Base-by-base conservation (phyloP, 2,888 invertebrate species). In the Torymus aiolomorphi region DNA sequence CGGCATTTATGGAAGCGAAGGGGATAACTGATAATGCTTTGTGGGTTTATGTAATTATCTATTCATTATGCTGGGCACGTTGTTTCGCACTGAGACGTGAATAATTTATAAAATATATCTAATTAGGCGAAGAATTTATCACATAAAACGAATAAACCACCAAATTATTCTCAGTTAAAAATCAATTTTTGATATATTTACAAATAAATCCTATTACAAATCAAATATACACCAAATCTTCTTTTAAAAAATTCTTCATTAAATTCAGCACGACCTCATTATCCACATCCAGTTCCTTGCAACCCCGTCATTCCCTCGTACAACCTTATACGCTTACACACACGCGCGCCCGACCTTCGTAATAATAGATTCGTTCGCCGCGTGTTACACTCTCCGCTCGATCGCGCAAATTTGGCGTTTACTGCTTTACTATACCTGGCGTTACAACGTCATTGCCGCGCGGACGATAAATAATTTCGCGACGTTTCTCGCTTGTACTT, bases 391-490 rank as follows among this genome's bases (percentile, higher is more conserved):
- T 42, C 8, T 42, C 42, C 42, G 42, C 8, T 42, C 42, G 42
- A 0, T 42, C 11, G 49, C 8, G 49, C 11, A 57, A 54, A 16
- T 72, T 78, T 31, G 77, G 65, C 63, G 61, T 49, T 63, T 63
- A 54, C n/a, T 18, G 42, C 20, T 72, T 18, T 2, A 24, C 18
- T 31, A 20, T 24, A 16, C 51, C 14, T 14, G 0, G 49, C 62
- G 62, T 71, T 69, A 63, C 73, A 78, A 78, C 24, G 73, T 78
- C 69, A 74, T 74, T 78, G 74, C 69, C 73, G 49, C 16, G 24
- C 51, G 2, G 72, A 51, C 72, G 70, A 75, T 79, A 79, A 79
- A 79, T 75, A 79, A 79, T 79, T 75, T 79, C 59, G 65, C 74
- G 79, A 65, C 14, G 65, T 51, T 52, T 52, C n/a, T 56, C 57